Base-by-base conservation (phyloP, 2,797 vertebrate species). In the Epinephelus malabaricus region DNA sequence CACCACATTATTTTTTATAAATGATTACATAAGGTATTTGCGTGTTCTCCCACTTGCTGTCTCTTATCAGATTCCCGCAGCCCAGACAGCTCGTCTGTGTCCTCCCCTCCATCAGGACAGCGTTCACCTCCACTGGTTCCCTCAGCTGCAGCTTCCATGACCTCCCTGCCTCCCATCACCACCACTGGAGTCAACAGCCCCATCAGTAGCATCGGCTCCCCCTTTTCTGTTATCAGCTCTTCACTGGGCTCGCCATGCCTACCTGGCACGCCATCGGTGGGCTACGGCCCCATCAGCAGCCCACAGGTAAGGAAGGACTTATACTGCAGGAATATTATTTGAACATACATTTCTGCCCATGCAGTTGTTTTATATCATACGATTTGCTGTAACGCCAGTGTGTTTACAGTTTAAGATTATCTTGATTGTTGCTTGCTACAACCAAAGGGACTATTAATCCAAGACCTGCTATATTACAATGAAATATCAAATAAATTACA, bases 211-310 rank as follows among this genome's bases (percentile, higher is more conserved):
- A 94, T 97, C 58, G 97, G 97, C 15, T 98, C 97, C 2, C 97
- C 97, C 0, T 98, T 97, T 81, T 97, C 97, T 0, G 97, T 98
- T 85, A 98, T 98, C 95, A 98, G 97, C 92, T 97, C 97, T 46
- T 97, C 97, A 1, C 93, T 98, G 85, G 97, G 97, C 63, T 98
- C 97, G 0, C 97, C 97, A 2, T 97, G 97, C 27, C 91, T 98
- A 1, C 96, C 97, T 8, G 96, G 97, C 61, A 97, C 97, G 3
- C 97, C 97, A 1, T 96, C 97, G 5, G 95, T 97, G 45, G 96
- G 96, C 49, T 97, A 98, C 1, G 97, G 97, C 53, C 97, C 97
- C n/a, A 97, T 98, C 70, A 98, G 97, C 95, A 98, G 97, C 82
- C 97, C 97, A 0, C 97, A 98, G 95, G 97, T 97, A 85, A 94